Evolutionary conservation across 2,113 vertebrate species (phyloP).

Genomic region (Lichenostomus cassidix): DNA sequence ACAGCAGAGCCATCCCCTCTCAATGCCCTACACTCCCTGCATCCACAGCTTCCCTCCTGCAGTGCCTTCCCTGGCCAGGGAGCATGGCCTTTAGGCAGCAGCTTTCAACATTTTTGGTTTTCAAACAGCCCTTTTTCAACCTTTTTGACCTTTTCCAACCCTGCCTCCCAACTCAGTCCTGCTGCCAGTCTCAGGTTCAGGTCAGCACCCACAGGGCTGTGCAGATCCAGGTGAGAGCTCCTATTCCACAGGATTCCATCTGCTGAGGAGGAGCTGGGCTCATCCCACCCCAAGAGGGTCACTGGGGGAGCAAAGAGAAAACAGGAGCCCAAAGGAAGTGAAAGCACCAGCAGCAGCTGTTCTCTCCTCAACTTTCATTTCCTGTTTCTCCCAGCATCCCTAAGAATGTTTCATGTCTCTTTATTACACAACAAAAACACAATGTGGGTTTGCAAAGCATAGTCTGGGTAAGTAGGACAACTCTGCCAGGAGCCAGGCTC

Average conservation of each 20-base stretch:
- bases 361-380: neutral
- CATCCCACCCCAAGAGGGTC: neutral
- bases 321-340: neutral
- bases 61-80: neutral
- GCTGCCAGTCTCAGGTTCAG: neutral
- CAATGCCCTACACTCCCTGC: neutral
- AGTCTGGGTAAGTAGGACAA: neutral
- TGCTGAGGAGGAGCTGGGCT: neutral
- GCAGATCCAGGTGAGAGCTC: neutral
- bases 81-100: neutral
- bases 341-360: neutral
- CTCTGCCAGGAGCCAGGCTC: neutral
- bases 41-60: neutral
- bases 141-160: neutral
- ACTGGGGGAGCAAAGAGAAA: neutral
- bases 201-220: neutral
- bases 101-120: neutral
- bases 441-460: neutral
- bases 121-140: neutral
- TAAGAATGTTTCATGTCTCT: neutral
- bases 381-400: neutral
- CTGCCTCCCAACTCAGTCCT: neutral
- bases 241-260: neutral
- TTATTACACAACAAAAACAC: neutral
- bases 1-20: neutral